These are phyloP conservation scores for Rambutsinella grinnellia DNA, from an alignment of 2,888 invertebrate species.

Conservation along the genomic window DNA sequence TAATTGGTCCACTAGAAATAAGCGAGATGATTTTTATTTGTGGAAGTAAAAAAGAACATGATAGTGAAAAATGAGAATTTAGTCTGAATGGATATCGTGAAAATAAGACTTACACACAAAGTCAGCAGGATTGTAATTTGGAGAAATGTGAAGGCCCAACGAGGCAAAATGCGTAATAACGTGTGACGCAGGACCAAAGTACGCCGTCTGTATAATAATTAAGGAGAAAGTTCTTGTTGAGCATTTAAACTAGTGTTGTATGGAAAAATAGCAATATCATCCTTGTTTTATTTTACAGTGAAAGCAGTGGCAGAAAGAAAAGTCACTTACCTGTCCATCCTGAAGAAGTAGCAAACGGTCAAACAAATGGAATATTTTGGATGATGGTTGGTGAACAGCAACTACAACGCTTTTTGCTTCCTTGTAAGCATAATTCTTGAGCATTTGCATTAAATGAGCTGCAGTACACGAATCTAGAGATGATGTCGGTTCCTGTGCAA, in stretches of 20 bases:
- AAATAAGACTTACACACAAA: conserved; percentile 78
- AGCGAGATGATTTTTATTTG: neutral
- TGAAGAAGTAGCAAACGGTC: conserved; percentile 80
- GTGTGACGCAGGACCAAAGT: conserved; percentile 80
- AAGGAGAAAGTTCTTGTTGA: conserved; percentile 22
- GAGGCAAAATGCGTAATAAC: conserved; percentile 81
- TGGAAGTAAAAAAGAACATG: neutral
- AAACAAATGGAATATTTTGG: conserved; percentile 86
- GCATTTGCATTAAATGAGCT: conserved; percentile 78
- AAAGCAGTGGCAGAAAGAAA: conserved; percentile 2
- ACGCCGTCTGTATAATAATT: conserved; percentile 76
- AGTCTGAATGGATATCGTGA: no score
- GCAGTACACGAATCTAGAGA: conserved; percentile 86
- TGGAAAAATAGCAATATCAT: no score
- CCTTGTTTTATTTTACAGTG: neutral
- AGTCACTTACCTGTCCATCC: conserved; percentile 71
- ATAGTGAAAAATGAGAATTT: no score
- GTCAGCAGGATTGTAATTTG: conserved; percentile 88
- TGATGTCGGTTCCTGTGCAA: conserved; percentile 82
- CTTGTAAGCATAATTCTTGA: conserved; percentile 81
- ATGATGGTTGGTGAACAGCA: conserved; percentile 85
- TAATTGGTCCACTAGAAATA: conserved; percentile 80
- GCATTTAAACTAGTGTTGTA: neutral
- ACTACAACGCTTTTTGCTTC: conserved; percentile 84
- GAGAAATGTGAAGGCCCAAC: conserved; percentile 79